These are phyloP conservation scores for Triplophysa rosa DNA, from an alignment of 2,113 vertebrate genomes.

Conservation along the genomic window DNA sequence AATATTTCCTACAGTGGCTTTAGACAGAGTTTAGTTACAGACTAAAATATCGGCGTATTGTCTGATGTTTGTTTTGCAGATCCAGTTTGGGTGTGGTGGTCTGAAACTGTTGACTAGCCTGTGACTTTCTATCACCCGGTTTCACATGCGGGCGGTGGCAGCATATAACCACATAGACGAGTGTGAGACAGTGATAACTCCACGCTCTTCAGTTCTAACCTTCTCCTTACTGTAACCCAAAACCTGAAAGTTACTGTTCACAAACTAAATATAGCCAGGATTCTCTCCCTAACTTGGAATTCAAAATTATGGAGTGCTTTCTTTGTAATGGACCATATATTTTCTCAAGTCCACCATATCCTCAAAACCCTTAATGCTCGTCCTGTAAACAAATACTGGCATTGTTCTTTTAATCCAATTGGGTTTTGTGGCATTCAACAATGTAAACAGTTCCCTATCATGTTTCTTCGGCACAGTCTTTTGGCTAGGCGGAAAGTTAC, in stretches of 20 bases:
- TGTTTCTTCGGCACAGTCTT: neutral
- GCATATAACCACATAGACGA: slow-evolving; percentile 41
- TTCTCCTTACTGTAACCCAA: slow-evolving; percentile 67
- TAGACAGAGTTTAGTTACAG: neutral
- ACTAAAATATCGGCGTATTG: neutral
- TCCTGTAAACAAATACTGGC: slow-evolving; percentile 20
- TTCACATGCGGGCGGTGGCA: slow-evolving; percentile 33
- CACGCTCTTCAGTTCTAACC: slow-evolving; percentile 38
- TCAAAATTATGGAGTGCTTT: slow-evolving; percentile 26
- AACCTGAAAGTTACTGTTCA: slow-evolving; percentile 54
- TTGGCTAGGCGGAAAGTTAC: slow-evolving; percentile 27
- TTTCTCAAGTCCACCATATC: slow-evolving; percentile 4
- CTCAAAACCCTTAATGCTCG: slow-evolving; percentile 14
- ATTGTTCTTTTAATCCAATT: slow-evolving; percentile 13
- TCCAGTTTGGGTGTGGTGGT: slow-evolving; percentile 47
- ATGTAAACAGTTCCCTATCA: slow-evolving; percentile 35
- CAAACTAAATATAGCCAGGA: slow-evolving; percentile 72
- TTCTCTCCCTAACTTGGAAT: slow-evolving; percentile 23
- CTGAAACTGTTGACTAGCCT: slow-evolving; percentile 32
- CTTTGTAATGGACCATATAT: neutral
- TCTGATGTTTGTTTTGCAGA: slow-evolving; percentile 11
- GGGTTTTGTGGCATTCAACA: slow-evolving; percentile 26
- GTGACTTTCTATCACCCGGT: slow-evolving; percentile 39
- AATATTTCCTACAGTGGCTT: neutral
- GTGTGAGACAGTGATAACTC: slow-evolving; percentile 67